Evolutionary conservation across 2,113 vertebrate genomes (phyloP), one percentile per base, ranked within the genome.

Genomic region (Seriola quinqueradiata): DNA sequence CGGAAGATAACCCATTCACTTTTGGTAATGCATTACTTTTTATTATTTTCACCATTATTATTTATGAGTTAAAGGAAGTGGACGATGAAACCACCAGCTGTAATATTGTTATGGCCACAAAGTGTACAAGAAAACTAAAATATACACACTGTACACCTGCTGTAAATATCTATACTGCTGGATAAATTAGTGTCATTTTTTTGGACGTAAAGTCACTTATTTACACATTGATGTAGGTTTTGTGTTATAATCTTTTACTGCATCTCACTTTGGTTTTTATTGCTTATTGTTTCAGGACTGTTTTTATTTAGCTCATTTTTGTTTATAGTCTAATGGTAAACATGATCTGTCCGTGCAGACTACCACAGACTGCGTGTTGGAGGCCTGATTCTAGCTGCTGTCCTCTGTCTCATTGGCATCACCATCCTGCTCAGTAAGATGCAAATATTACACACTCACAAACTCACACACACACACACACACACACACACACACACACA

Each of bases 341-440:
- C 0, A 4, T 57, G 46, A 50, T 36, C 3, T 82, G 46, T 79
- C n/a, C 80, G 0, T 86, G 48, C 82, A 98, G 97, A 98, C 81
- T 97, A 96, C 91, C 12, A 97, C 58, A 91, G 90, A 28, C 96
- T 98, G 69, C 95, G 94, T 61, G 90, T 97, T 0, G 95, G 96
- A 1, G 97, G 97, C 4, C 92, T 98, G 87, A 95, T 96, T 65
- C 91, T 96, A 4, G 96, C 97, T 0, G 97, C 91, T 0, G 77
- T 97, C 17, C 94, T 97, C 74, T 97, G 97, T 75, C 94, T 96
- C 46, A 77, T 96, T 1, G 97, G 97, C 78, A 95, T 98, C 86
- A 95, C 95, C 28, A 94, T 97, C 75, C 93, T 97, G 25, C 0
- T 98, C 84, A 98, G 97, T 98, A 92, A 97, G 97, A 95, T 75